Percentiles rank a stretch among this genome's conserved stretches.
Conservation (phyloP, 2,113 vertebrate genomes). For the Elgaria multicarinata region DNA sequence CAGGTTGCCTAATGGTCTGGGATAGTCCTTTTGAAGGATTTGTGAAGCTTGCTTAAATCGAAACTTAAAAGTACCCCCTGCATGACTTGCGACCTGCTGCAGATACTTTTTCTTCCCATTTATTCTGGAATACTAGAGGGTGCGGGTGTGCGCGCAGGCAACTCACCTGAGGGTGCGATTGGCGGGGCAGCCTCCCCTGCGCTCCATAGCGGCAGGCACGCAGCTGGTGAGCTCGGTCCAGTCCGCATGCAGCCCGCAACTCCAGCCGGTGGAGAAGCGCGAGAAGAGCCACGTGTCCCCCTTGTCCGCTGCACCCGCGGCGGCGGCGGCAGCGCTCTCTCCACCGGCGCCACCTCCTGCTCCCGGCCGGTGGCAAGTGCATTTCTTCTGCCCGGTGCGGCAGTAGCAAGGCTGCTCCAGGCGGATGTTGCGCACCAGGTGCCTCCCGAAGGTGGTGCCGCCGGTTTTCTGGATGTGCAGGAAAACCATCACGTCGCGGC, state of each 20-base stretch:
- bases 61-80: neutral
- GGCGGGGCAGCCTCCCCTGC: conserved; percentile 79
- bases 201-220: conserved; percentile 92
- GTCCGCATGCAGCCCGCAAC: conserved; percentile 93
- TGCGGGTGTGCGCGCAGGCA: neutral
- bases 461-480: conserved; percentile 98
- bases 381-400: conserved; percentile 96
- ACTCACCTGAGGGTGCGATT: conserved; percentile 81
- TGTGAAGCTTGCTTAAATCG: neutral
- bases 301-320: conserved; percentile 76
- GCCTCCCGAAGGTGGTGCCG: conserved; percentile 95
- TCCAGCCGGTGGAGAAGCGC: conserved; percentile 93
- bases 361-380: conserved; percentile 90
- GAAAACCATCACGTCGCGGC: conserved; percentile 95
- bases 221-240: conserved; percentile 95
- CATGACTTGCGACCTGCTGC: neutral
- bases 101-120: neutral
- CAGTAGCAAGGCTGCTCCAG: conserved; percentile 96
- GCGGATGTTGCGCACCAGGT: conserved; percentile 95
- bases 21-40: neutral
- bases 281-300: conserved; percentile 94
- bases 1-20: neutral
- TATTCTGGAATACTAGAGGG: neutral
- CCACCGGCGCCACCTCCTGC: neutral
- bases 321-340: neutral